phyloP scores from a whole-genome alignment of 92 coral and sea anemone species.

The Phenganax stokvisi region DNA sequence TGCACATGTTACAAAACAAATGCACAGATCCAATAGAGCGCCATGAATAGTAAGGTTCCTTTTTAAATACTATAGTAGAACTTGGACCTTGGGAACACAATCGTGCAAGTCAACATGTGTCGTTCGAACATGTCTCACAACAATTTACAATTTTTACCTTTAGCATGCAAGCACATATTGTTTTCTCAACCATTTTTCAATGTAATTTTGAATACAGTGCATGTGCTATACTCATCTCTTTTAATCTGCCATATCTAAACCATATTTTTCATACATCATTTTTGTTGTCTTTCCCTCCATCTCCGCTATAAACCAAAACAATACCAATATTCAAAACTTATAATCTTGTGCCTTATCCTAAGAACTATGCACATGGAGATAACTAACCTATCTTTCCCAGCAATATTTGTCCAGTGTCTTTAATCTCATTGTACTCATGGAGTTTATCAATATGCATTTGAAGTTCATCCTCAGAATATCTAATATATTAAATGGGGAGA shows the following conservation, averaged over 20 bases:
- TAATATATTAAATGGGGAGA: slow-evolving; percentile 7
- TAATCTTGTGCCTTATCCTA: not conserved
- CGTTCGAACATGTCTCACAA: too few relatives aligned
- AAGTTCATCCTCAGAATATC: slow-evolving; percentile 81
- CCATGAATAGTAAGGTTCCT: too few relatives aligned
- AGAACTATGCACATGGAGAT: too few relatives aligned
- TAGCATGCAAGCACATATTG: not conserved
- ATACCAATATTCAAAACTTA: not conserved
- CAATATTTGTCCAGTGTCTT: slow-evolving; percentile 86
- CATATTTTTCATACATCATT: slow-evolving; percentile 79
- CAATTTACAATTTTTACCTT: too few relatives aligned
- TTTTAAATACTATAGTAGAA: too few relatives aligned
- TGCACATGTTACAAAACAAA: too few relatives aligned
- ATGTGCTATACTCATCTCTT: not conserved
- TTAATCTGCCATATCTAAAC: slow-evolving; percentile 75
- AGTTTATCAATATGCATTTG: slow-evolving; percentile 85
- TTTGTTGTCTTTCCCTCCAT: slow-evolving; percentile 84
- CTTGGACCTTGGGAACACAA: too few relatives aligned
- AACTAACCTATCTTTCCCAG: slow-evolving; percentile 78
- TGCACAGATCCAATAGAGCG: too few relatives aligned
- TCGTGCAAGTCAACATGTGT: too few relatives aligned
- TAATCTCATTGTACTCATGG: slow-evolving; percentile 96
- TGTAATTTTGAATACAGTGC: not conserved
- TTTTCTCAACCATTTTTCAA: not conserved
- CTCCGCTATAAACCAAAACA: slow-evolving; percentile 57